Conservation (phyloP, 2,797 vertebrate genomes). For the Antrozous pallidus region DNA sequence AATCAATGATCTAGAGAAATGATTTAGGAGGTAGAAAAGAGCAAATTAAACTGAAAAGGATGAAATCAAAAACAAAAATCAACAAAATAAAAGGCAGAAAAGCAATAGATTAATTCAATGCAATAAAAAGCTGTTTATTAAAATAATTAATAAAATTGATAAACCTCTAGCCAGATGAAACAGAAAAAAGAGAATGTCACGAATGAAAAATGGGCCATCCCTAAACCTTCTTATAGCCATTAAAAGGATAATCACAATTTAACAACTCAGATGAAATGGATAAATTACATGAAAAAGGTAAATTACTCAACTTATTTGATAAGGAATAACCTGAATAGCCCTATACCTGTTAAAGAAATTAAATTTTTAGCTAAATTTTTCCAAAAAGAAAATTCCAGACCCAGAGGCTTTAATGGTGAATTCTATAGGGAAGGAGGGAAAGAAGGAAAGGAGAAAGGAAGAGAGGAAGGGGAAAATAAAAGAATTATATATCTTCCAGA, state of each 20-base stretch:
- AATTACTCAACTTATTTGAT: slow-evolving; percentile 9
- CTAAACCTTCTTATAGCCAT: neutral
- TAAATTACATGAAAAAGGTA: neutral
- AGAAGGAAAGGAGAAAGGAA: no score
- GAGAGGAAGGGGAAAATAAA: neutral
- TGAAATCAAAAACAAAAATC: slow-evolving; percentile 22
- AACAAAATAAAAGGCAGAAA: neutral
- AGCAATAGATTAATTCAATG: neutral
- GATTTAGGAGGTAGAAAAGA: neutral
- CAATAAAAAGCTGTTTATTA: neutral
- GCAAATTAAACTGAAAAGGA: neutral
- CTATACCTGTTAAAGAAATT: neutral
- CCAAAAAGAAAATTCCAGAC: neutral
- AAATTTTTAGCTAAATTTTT: neutral
- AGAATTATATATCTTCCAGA: neutral
- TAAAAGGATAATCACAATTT: neutral
- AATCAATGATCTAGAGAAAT: neutral
- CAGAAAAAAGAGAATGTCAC: neutral
- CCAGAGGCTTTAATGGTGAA: neutral
- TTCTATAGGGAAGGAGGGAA: neutral
- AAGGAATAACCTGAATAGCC: neutral
- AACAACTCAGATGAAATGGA: slow-evolving; percentile 11
- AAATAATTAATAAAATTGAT: slow-evolving; percentile 16
- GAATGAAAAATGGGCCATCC: neutral
- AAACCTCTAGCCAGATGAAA: neutral